Base-by-base conservation (phyloP, 2,888 invertebrate species). In the Microctonus hyperodae region DNA sequence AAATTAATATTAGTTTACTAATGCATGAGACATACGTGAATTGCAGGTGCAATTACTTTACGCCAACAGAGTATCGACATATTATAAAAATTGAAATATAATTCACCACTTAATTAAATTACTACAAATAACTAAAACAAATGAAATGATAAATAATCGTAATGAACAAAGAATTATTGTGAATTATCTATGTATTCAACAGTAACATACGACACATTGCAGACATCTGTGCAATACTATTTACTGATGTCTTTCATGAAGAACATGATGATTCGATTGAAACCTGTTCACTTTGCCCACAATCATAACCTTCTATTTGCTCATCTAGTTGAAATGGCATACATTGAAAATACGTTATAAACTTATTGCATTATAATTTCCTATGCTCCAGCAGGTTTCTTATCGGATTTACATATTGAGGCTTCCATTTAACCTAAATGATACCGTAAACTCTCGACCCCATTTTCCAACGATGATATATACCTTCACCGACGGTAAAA, bases 361-460 rank as follows among this genome's bases (percentile, higher is more conserved):
- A 20, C 56, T 23, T 33, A 33, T 31, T 25, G 22, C 37, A 22
- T 16, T 25, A 62, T 23, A 16, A 35, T 62, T 28, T 37, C 16
- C 44, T 23, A 16, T 7, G 35, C 35, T 23, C 20, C 44, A 44
- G 16, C 16, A 7, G 16, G 44, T 44, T 44, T 44, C 44, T 44
- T 44, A 44, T 44, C 44, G 16, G n/a, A 37, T n/a, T n/a, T 16
- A 44, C 44, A 44, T 44, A 44, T 16, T 44, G 53, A 40, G n/a
- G 20, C 51, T 50, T 37, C 44, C 62, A 16, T 37, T 53, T 53
- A 37, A 16, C 22, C n/a, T 13, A 51, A 50, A 51, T 58, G 60
- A 65, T 65, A 65, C 65, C 13, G 33, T 65, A 51, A 74, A 72
- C 73, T 73, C 69, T 73, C 71, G 70, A 71, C 72, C 65, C 69